Conservation (phyloP, 2,113 vertebrate species). For the Lophius piscatorius region DNA sequence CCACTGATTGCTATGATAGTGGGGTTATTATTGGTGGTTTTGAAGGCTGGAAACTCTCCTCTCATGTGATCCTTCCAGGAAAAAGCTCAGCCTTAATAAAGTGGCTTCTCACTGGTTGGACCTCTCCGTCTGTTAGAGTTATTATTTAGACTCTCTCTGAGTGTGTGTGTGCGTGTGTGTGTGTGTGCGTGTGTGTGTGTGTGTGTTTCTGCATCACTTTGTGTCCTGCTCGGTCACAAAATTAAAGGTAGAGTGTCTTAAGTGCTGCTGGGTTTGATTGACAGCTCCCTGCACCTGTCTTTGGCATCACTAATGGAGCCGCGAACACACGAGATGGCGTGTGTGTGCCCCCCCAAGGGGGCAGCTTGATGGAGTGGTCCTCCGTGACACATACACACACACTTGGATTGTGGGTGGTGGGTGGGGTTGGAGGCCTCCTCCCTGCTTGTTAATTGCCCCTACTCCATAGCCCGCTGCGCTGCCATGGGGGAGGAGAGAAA, state of each 20-base stretch:
- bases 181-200: no score
- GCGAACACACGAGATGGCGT: constrained; percentile 20
- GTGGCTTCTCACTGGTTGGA: no score
- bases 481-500: constrained; percentile 24
- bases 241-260: no score
- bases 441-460: constrained; percentile 67
- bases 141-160: background rate
- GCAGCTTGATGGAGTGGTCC: constrained; percentile 64
- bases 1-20: constrained; percentile 23
- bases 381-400: constrained; percentile 48
- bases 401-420: constrained; percentile 12
- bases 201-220: background rate
- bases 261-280: constrained; percentile 45
- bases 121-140: no score
- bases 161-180: no score
- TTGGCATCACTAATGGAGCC: constrained; percentile 54
- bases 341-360: constrained; percentile 7
- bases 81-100: no score
- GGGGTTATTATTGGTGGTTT: constrained; percentile 27
- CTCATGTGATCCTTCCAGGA: constrained; percentile 11
- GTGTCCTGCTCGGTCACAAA: background rate
- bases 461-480: constrained; percentile 67
- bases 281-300: constrained; percentile 52
- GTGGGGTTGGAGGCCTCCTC: constrained; percentile 19
- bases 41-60: constrained; percentile 14